phyloP scores from a whole-genome alignment of 2,797 vertebrate genomes.

The Pelochelys cantorii region DNA sequence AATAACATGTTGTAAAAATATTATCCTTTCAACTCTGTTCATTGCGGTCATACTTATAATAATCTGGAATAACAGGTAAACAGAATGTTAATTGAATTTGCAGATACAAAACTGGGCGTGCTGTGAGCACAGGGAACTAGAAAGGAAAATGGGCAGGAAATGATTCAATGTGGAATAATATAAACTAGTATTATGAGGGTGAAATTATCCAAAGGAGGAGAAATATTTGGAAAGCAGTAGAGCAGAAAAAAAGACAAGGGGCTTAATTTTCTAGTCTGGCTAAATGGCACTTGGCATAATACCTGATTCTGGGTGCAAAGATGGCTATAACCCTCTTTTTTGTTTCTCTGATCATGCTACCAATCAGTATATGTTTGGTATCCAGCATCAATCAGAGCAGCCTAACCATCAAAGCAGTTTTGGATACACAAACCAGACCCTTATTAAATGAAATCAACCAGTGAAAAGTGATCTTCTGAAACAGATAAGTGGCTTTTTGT shows the following conservation, averaged over 20 bases:
- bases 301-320: background rate
- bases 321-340: background rate
- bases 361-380: background rate
- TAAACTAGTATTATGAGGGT: background rate
- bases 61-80: constrained; percentile 27
- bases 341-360: accelerated
- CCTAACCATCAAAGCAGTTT: background rate
- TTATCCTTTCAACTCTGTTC: constrained; percentile 17
- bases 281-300: background rate
- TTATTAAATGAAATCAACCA: background rate
- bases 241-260: background rate
- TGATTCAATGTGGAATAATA: background rate
- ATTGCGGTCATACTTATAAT: background rate
- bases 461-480: background rate
- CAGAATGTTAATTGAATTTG: constrained; percentile 26
- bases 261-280: accelerated
- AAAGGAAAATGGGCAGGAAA: background rate
- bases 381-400: background rate
- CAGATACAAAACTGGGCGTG: background rate
- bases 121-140: accelerated
- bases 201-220: background rate
- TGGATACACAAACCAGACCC: too few species aligned
- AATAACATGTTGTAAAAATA: constrained; percentile 31
- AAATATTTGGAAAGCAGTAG: background rate
- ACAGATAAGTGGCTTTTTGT: accelerated